Evolutionary conservation across 2,113 vertebrate species (phyloP), one percentile per base, ranked within the genome.

Genomic region (Cisticola juncidis): DNA sequence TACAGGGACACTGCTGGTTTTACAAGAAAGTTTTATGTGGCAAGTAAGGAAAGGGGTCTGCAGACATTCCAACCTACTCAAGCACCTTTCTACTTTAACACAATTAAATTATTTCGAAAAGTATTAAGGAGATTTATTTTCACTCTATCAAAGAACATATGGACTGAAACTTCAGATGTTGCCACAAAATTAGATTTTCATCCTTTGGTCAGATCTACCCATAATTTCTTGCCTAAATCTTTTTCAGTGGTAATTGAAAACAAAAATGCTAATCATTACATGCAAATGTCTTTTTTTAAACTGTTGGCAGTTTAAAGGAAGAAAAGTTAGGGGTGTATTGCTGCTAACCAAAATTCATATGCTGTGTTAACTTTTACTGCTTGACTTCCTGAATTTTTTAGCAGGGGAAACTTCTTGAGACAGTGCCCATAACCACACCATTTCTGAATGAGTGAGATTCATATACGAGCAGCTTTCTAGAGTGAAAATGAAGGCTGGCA

Each of bases 341-440:
- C 90, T 95, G 68, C 47, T 94, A 96, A 94, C 76, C 58, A 88
- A 93, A 86, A 94, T 93, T 95, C 90, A 95, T 92, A 90, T 73
- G 82, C 90, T 92, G 78, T 82, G 92, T 80, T 95, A 95, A 94
- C 74, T 96, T 94, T 58, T 85, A 90, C 58, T 93, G 85, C 82
- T 86, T 77, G 86, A 80, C 74, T 95, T 94, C 79, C 92, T 92
- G 95, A 93, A 90, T 90, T 90, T 96, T 97, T 97, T 92, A 96
- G 92, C 85, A 90, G 42, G 85, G 82, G 74, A 95, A 95, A 80
- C 66, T 80, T 73, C 79, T 90, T 94, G 85, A 96, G 92, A 82
- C 70, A 92, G 79, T 76, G 68, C 90, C 88, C 88, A 83, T 86
- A 96, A 92, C 92, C 74, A 93, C 88, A 90, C 90, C 88, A 79